Evolutionary conservation across 1,140 invertebrate genomes (phyloP).

Genomic region (Choristoneura fumiferana): DNA sequence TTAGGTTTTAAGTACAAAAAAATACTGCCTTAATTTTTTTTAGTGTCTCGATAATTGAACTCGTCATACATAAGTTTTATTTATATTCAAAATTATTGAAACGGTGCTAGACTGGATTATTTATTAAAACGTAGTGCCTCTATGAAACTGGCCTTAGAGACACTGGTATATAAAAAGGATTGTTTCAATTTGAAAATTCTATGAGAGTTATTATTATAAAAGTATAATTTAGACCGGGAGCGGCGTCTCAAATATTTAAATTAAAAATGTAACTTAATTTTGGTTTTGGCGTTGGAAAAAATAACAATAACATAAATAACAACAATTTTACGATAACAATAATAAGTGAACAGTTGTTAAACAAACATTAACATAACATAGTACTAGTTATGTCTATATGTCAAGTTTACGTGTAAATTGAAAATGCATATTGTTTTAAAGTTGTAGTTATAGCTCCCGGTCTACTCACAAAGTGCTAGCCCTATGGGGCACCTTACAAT

Average conservation of each 20-base stretch:
- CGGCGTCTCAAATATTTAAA: background rate
- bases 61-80: background rate
- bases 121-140: conserved; percentile 12
- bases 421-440: conserved; percentile 20
- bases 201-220: conserved; percentile 19
- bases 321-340: background rate
- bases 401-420: conserved; percentile 11
- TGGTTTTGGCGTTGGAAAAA: background rate
- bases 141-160: conserved; percentile 7
- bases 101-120: conserved; percentile 8
- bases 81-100: background rate
- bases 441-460: conserved; percentile 20
- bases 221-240: conserved; percentile 17
- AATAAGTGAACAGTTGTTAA: background rate
- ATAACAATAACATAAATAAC: background rate
- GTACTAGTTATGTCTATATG: background rate
- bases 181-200: conserved; percentile 21
- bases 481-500: conserved; percentile 41
- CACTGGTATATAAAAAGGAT: conserved; percentile 1
- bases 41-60: conserved; percentile 5
- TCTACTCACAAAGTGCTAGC: conserved; percentile 56
- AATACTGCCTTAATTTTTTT: background rate
- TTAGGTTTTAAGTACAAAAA: background rate
- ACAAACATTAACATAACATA: background rate
- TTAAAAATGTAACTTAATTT: conserved; percentile 20